These are phyloP conservation scores for Dryococelus australis DNA, from an alignment of 2,888 invertebrate genomes.

Conservation along the genomic window DNA sequence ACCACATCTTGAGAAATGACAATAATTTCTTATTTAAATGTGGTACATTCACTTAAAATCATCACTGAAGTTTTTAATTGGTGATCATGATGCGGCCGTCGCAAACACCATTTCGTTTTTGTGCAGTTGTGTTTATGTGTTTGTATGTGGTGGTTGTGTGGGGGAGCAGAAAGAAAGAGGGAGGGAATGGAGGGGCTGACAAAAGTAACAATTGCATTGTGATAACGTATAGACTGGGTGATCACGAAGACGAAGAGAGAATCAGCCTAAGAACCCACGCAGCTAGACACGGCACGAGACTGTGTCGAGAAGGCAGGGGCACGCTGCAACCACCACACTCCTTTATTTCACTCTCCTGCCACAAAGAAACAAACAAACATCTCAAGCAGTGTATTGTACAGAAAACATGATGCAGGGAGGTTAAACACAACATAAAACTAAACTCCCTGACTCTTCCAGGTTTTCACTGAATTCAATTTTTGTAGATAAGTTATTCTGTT, in stretches of 20 bases:
- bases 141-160: not conserved
- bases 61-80: not conserved
- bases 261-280: conserved; percentile 35
- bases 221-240: not conserved
- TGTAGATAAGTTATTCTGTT: too few relatives aligned
- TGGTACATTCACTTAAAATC: not conserved
- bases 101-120: conserved; percentile 7
- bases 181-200: not conserved
- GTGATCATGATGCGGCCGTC: not conserved
- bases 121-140: conserved; percentile 3
- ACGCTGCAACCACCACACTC: conserved; percentile 54
- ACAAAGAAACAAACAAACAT: conserved; percentile 25
- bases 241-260: conserved; percentile 22
- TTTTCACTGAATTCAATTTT: too few relatives aligned
- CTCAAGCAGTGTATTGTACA: too few relatives aligned
- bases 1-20: not conserved
- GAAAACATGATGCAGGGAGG: too few relatives aligned
- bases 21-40: not conserved
- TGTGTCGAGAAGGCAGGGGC: conserved; percentile 34
- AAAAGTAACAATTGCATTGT: conserved; percentile 6
- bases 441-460: too few relatives aligned
- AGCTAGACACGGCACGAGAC: conserved; percentile 37
- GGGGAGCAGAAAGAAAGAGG: not conserved
- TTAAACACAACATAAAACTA: too few relatives aligned
- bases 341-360: conserved; percentile 61